Evolutionary conservation across 2,888 invertebrate genomes (phyloP).

Genomic region (Erannis defoliaria): DNA sequence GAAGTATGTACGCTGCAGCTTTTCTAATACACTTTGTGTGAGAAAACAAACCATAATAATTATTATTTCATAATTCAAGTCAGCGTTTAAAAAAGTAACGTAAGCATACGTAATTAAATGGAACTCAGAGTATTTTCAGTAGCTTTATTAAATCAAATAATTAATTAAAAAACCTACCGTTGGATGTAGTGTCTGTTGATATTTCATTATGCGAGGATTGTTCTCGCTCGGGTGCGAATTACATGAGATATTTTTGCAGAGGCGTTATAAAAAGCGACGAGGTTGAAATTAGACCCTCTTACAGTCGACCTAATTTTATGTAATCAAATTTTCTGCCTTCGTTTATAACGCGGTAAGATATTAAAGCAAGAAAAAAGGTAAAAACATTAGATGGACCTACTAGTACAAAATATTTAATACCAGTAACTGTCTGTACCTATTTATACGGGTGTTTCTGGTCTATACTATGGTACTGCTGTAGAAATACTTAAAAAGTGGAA

Average conservation of each 20-base stretch:
- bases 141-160: conserved; percentile 20
- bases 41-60: too few relatives aligned
- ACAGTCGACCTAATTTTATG: conserved; percentile 65
- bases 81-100: too few relatives aligned
- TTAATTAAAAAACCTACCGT: conserved; percentile 53
- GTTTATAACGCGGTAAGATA: conserved; percentile 59
- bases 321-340: conserved; percentile 71
- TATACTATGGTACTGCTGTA: too few relatives aligned
- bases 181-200: conserved; percentile 63
- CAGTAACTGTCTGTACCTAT: too few relatives aligned
- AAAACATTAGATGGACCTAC: not conserved
- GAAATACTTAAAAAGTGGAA: too few relatives aligned
- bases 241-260: conserved; percentile 67
- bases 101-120: too few relatives aligned
- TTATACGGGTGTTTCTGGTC: too few relatives aligned
- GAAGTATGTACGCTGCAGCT: too few relatives aligned
- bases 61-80: too few relatives aligned
- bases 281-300: conserved; percentile 68
- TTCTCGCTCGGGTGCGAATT: conserved; percentile 61
- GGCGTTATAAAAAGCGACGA: conserved; percentile 67
- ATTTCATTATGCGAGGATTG: conserved; percentile 71
- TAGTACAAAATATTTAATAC: too few relatives aligned
- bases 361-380: conserved; percentile 38
- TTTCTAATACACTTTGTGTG: too few relatives aligned
- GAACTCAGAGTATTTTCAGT: not conserved